These are phyloP conservation scores for Apis florea DNA, from an alignment of 1,140 invertebrate species.

Conservation along the genomic window DNA sequence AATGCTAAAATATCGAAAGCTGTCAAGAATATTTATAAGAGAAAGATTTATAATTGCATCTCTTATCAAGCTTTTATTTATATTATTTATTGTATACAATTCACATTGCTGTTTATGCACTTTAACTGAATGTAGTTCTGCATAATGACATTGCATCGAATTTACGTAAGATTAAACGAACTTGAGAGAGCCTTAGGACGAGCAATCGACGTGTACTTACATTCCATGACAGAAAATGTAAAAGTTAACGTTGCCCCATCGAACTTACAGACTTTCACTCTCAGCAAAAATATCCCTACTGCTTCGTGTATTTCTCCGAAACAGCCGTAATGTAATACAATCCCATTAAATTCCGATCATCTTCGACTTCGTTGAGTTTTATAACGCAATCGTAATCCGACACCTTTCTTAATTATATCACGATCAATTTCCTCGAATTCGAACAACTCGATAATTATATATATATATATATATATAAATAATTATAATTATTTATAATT, in stretches of 20 bases:
- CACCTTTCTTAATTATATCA: too few species aligned
- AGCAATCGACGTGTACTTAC: constrained; percentile 26
- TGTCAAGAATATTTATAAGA: not conserved
- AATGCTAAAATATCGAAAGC: not conserved
- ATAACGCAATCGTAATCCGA: too few species aligned
- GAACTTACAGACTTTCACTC: constrained; percentile 61
- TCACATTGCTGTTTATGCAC: not conserved
- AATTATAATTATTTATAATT: not conserved
- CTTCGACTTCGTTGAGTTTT: too few species aligned
- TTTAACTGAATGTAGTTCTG: not conserved
- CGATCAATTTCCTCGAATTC: too few species aligned
- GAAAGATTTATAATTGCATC: not conserved
- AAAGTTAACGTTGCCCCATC: constrained; percentile 55
- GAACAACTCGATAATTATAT: too few species aligned
- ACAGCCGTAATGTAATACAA: not conserved
- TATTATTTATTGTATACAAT: not conserved
- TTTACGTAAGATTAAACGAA: constrained; percentile 38
- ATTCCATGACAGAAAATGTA: constrained; percentile 50
- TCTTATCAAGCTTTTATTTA: not conserved
- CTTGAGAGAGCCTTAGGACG: not conserved
- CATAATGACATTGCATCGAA: constrained; percentile 27
- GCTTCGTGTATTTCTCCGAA: not conserved
- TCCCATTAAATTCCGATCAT: not conserved
- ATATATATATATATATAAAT: too few species aligned
- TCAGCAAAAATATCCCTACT: constrained; percentile 51